phyloP scores from a whole-genome alignment of 2,113 vertebrate species.

The Scytalopus superciliaris region DNA sequence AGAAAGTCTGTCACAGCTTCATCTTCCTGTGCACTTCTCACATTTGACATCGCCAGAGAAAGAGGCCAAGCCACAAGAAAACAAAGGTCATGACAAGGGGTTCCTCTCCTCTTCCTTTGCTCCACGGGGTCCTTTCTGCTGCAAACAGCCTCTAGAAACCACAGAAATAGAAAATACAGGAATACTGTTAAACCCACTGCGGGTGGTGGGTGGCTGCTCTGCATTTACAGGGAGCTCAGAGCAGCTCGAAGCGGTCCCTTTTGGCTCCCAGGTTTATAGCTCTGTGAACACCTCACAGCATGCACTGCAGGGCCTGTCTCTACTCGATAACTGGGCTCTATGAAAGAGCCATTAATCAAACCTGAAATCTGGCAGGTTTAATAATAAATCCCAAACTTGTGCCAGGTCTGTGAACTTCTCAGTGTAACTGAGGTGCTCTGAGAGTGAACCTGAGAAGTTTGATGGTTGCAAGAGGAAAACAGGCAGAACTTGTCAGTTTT shows the following conservation, averaged over 20 bases:
- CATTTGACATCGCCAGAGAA: neutral
- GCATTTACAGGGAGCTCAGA: neutral
- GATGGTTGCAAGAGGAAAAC: slow-evolving; percentile 43
- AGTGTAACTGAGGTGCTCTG: slow-evolving; percentile 21
- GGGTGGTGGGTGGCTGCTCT: neutral
- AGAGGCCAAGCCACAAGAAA: neutral
- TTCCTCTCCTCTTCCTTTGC: neutral
- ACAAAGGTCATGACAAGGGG: rapidly evolving
- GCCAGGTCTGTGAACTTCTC: slow-evolving; percentile 60
- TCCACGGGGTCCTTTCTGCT: neutral
- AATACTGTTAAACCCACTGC: neutral
- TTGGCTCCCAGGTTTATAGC: neutral
- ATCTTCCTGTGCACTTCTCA: rapidly evolving
- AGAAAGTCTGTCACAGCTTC: neutral
- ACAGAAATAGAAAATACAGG: neutral
- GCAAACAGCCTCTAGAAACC: neutral
- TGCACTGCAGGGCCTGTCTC: slow-evolving; percentile 50
- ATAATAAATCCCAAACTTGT: slow-evolving; percentile 56
- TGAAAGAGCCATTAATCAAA: slow-evolving; percentile 58
- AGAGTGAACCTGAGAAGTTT: slow-evolving; percentile 48
- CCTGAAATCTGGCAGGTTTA: slow-evolving; percentile 59
- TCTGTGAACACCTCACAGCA: neutral
- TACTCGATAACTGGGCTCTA: neutral
- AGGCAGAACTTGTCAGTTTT: slow-evolving; percentile 65
- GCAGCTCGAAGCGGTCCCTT: slow-evolving; percentile 11